Conservation (phyloP, 2,888 invertebrate genomes). For the Philereme vetulata region DNA sequence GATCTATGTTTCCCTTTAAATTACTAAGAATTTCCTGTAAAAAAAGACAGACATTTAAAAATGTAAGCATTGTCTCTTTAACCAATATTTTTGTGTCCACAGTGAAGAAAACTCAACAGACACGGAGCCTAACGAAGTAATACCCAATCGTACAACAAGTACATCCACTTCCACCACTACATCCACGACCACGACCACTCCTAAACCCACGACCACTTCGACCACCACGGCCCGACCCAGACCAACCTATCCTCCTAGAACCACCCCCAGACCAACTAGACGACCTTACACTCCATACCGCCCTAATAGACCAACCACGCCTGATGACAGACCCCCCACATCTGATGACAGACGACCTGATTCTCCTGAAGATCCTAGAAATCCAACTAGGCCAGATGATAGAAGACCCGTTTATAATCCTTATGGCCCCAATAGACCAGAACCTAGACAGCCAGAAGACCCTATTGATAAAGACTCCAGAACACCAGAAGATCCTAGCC, state of each 20-base stretch:
- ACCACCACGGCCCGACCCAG: slow-evolving; percentile 34
- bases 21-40: too few species aligned
- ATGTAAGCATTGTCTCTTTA: not conserved
- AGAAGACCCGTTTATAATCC: slow-evolving; percentile 30
- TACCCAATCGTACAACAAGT: slow-evolving; percentile 22
- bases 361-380: slow-evolving; percentile 19
- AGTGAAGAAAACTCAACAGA: slow-evolving; percentile 58
- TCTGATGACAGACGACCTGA: slow-evolving; percentile 20
- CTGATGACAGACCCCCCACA: slow-evolving; percentile 25
- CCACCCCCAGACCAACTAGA: slow-evolving; percentile 32
- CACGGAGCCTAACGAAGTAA: slow-evolving; percentile 17
- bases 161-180: slow-evolving; percentile 32
- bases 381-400: slow-evolving; percentile 20
- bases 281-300: slow-evolving; percentile 37
- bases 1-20: too few species aligned
- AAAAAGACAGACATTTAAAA: too few species aligned
- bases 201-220: slow-evolving; percentile 33
- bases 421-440: slow-evolving; percentile 34
- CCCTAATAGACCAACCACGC: slow-evolving; percentile 37
- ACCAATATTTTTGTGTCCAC: slow-evolving; percentile 17
- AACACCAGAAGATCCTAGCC: slow-evolving; percentile 29
- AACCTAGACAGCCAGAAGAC: slow-evolving; percentile 37
- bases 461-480: slow-evolving; percentile 28
- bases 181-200: slow-evolving; percentile 24
- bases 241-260: slow-evolving; percentile 33